Conservation (phyloP, 1,140 invertebrate genomes). For the Anthonomus grandis region DNA sequence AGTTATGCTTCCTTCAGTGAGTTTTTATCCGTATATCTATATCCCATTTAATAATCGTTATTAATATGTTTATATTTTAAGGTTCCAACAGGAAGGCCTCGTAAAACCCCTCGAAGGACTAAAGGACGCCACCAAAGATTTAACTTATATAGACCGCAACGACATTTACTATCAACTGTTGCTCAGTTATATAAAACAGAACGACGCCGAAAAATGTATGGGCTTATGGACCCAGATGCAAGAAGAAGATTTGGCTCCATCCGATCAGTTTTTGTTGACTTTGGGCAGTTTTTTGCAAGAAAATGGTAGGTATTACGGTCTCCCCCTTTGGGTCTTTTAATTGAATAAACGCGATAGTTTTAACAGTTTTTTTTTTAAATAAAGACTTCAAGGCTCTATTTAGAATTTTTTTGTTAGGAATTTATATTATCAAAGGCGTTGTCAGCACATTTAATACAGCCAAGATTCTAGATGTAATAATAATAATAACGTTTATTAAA, state of each 20-base stretch:
- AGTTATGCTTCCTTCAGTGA: neutral
- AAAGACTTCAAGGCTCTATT: no score
- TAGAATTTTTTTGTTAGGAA: no score
- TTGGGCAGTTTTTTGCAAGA: constrained; percentile 64
- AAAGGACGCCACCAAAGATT: constrained; percentile 68
- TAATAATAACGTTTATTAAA: no score
- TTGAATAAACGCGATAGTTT: no score
- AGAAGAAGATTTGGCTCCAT: constrained; percentile 72
- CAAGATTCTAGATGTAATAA: no score
- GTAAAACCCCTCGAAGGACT: constrained; percentile 68
- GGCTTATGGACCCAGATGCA: constrained; percentile 76
- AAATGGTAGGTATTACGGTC: constrained; percentile 55
- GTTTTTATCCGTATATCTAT: neutral
- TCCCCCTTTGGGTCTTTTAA: no score
- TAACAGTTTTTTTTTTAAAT: no score
- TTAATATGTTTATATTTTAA: neutral
- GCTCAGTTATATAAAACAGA: constrained; percentile 62
- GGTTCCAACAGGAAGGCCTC: constrained; percentile 52
- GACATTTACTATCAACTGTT: constrained; percentile 72
- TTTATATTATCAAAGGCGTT: no score
- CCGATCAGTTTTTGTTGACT: constrained; percentile 61
- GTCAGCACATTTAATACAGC: no score
- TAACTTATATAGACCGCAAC: constrained; percentile 69
- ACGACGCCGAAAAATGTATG: constrained; percentile 68
- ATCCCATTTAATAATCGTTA: neutral